Base-by-base conservation (phyloP, 2,888 invertebrate genomes). In the Crocallis elinguaria region DNA sequence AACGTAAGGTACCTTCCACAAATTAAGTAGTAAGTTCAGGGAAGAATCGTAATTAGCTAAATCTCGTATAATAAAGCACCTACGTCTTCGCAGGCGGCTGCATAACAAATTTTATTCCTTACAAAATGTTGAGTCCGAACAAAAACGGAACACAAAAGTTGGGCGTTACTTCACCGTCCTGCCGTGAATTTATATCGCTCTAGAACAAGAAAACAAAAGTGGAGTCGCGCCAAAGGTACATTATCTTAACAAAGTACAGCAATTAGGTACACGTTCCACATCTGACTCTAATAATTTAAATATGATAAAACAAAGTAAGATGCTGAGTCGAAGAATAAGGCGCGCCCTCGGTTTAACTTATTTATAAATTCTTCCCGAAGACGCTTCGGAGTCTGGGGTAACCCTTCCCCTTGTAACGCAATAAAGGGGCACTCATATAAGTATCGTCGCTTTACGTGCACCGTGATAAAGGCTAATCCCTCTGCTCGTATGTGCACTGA, bases 231-330 rank as follows among this genome's bases (percentile, higher is more conserved):
- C 90, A 86, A 85, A 90, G 91, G 91, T 91, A 91, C 90, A 91
- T 91, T 91, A 90, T 90, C 90, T 90, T 88, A 89, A 90, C 89
- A 91, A 91, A 91, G 91, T 90, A 90, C 86, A 82, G 90, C 91
- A 91, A 90, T 91, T 91, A 90, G 85, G 89, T 90, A 90, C 91
- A 91, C 90, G 90, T 91, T 91, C 89, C 86, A 90, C 90, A 90
- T 90, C 89, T 90, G 86, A 90, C 90, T 91, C 84, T 86, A 88
- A 90, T 90, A 90, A 90, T 90, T 91, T 91, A 90, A 91, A 91
- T 91, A 90, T 91, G 90, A 91, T 91, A 91, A 89, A 91, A 91
- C 90, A 89, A 88, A 88, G 86, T 86, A 77, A 82, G 84, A 84
- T 77, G 84, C 73, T 57, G 78, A 82, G 77, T 75, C 81, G 82